These are phyloP conservation scores for Hippocampus mohnikei DNA, from an alignment of 2,113 vertebrate genomes.

Conservation along the genomic window DNA sequence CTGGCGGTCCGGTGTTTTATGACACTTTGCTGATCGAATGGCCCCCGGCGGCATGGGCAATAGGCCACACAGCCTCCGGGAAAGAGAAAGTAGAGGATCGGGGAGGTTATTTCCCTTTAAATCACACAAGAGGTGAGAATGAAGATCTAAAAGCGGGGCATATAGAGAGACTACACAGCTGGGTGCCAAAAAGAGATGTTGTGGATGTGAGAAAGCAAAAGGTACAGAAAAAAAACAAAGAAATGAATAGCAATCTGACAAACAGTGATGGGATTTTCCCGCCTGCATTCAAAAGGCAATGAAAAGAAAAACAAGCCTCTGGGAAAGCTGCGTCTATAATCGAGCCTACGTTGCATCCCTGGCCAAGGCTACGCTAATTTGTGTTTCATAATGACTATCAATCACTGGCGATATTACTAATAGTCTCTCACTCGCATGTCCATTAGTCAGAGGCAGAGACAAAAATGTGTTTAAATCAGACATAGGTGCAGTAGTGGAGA, in stretches of 20 bases:
- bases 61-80: neutral
- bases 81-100: slow-evolving; percentile 22
- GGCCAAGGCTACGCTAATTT: slow-evolving; percentile 55
- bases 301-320: neutral
- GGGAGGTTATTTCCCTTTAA: slow-evolving; percentile 36
- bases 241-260: slow-evolving; percentile 37
- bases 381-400: slow-evolving; percentile 60
- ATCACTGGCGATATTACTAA: slow-evolving; percentile 63
- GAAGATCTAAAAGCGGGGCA: slow-evolving; percentile 44
- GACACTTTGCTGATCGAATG: slow-evolving; percentile 1
- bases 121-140: slow-evolving; percentile 45
- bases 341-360: slow-evolving; percentile 48
- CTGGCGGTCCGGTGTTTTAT: neutral
- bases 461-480: neutral
- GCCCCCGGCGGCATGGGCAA: neutral
- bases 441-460: slow-evolving; percentile 55
- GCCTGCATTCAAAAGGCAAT: slow-evolving; percentile 18
- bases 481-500: neutral
- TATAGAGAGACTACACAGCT: slow-evolving; percentile 56
- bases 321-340: slow-evolving; percentile 38
- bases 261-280: slow-evolving; percentile 41
- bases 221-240: slow-evolving; percentile 14
- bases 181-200: slow-evolving; percentile 38
- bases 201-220: slow-evolving; percentile 63
- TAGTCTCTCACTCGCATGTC: slow-evolving; percentile 52